Conservation (phyloP, 1,140 invertebrate species). For the Nautilus pompilius region DNA sequence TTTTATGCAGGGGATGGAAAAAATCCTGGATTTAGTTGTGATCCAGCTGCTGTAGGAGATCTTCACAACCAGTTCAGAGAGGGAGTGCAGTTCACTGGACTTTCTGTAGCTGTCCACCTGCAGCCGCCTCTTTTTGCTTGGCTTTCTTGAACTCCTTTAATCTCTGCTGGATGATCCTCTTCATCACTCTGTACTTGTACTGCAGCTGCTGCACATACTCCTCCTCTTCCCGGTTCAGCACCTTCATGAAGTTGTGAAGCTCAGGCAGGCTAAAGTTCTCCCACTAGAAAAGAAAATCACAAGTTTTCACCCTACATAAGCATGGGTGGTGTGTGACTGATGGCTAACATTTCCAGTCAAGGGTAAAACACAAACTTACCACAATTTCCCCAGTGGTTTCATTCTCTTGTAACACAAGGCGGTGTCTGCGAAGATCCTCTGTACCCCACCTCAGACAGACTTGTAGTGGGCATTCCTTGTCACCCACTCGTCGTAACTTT, state of each 20-base stretch:
- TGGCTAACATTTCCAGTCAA: no score
- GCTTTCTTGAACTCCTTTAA: conserved; percentile 37
- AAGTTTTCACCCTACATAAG: no score
- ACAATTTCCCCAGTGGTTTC: conserved; percentile 62
- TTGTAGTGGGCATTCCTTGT: conserved; percentile 59
- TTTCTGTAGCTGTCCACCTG: no score
- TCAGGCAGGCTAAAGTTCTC: conserved; percentile 64
- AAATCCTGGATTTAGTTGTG: no score
- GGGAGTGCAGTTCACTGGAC: no score
- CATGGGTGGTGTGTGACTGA: no score
- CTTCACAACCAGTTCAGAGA: no score
- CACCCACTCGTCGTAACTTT: conserved; percentile 53
- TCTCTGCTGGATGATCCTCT: conserved; percentile 35
- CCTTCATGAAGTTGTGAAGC: conserved; percentile 62
- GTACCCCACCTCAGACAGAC: conserved; percentile 57
- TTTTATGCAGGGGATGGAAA: no score
- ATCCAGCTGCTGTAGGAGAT: no score
- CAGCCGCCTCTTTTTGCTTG: no score
- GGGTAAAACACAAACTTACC: conserved; percentile 54
- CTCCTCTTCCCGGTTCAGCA: conserved; percentile 62
- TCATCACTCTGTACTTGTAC: conserved; percentile 58
- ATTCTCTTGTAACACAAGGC: conserved; percentile 64
- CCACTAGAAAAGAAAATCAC: conserved; percentile 60
- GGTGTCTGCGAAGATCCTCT: conserved; percentile 49
- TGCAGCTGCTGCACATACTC: conserved; percentile 60